Base-by-base conservation (phyloP, 1,140 invertebrate species). In the Subanguina moxae region DNA sequence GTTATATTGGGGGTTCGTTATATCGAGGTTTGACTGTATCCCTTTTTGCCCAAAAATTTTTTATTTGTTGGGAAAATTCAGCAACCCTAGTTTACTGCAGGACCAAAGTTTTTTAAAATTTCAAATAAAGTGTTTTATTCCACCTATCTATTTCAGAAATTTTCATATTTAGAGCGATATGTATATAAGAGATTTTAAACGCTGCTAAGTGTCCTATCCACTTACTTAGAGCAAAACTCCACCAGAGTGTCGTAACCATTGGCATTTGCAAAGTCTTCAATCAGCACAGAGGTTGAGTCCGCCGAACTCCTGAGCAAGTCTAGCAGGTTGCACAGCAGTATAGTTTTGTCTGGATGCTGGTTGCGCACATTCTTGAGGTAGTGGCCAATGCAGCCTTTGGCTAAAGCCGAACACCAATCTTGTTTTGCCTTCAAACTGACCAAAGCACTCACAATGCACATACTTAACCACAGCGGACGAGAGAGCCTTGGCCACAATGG, bases 261-360 rank as follows among this genome's bases (percentile, higher is more conserved):
- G 78, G 90, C 91, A 65, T 90, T 88, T 70, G 90, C 88, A 85
- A 98, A 97, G 84, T 97, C 94, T 83, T 97, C 94, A 71, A 97
- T 83, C 70, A 98, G 86, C 73, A 89, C 88, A 84, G 94, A 91
- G 67, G 93, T 94, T 62, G 94, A 90, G 84, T 94, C 92, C 84
- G 93, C 93, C n/a, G 93, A 97, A 83, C 97, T 93, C 86, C 96
- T 96, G 59, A 97, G 86, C 84, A 97, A 94, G 86, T 93, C 96
- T 85, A 97, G 95, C 32, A 97, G 89, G 15, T 93, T 93, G 38
- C 94, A 91, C 86, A 97, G 94, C 92, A 97, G 96, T 85, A 97
- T 93, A 15, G 95, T 91, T 71, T 95, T 89, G 85, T 97, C 93
- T 76, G n/a, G 90, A 90, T 67, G 43, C 76, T 95, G 85, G 83